Evolutionary conservation across 2,888 invertebrate species (phyloP), one percentile per base, ranked within the genome.

Genomic region (Eledone cirrhosa): DNA sequence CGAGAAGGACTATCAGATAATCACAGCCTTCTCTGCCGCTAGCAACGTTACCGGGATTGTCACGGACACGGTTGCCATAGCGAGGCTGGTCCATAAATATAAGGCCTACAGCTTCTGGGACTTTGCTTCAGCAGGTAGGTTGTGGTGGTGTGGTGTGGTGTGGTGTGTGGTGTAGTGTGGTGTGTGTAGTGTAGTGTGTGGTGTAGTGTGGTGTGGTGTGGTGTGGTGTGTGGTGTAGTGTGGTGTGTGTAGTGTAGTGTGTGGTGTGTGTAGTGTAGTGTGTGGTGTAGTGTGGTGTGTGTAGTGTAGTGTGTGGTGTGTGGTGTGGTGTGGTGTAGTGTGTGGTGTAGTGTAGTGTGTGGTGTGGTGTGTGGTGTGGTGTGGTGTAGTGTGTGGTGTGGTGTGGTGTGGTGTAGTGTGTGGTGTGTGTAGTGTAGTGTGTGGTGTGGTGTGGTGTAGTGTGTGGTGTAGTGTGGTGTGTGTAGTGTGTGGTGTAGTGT

Each of bases 21-120:
- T 84, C 31, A 83, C 81, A 22, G 78, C 79, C 13, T 80, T 83
- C 69, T 83, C 84, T 22, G 84, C 84, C 0, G 84, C 86, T 5
- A 85, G 85, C 76, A 87, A 87, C 79, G 83, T 87, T 2, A 87
- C 87, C 3, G 87, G 87, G 22, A 87, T 87, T 29, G 78, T 84
- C 29, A 84, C 86, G 1, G 87, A 87, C 78, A 82, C 82, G 5
- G 85, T 81, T 13, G 75, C 65, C 0, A 80, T 87, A 7, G 76
- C 86, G 3, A 80, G 78, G 53, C 41, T 87, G 2, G 80, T 83
- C 19, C 87, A 87, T 72, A 80, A 81, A 76, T 81, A 87, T 78
- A 84, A 83, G 0, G 86, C 84, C 13, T 77, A 82, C 11, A 82
- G 80, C 0, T 82, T 86, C n/a, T 87, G 84, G 80, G 87, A 87